These are phyloP conservation scores for Ovis canadensis DNA, from an alignment of 2,113 vertebrate species.

Conservation along the genomic window DNA sequence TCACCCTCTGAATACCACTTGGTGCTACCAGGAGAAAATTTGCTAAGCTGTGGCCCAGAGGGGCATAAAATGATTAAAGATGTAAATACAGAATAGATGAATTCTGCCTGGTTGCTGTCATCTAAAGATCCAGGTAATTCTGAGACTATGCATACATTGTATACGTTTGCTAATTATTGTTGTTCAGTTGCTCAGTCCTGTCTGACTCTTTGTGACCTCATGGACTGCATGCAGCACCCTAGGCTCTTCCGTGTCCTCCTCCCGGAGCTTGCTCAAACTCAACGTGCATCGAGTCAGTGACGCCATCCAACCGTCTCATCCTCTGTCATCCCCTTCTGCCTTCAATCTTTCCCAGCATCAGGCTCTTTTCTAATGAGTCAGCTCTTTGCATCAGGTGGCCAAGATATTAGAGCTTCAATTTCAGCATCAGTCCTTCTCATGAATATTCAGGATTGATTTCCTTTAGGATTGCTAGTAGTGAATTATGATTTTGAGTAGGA, in stretches of 20 bases:
- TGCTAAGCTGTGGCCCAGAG: not conserved
- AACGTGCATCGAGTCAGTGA: not conserved
- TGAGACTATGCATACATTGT: not conserved
- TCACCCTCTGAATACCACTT: not conserved
- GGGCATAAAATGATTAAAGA: not conserved
- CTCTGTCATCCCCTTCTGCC: not conserved
- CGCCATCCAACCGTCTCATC: not conserved
- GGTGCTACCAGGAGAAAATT: not conserved
- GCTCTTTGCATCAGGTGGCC: not conserved
- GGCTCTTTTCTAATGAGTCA: not conserved
- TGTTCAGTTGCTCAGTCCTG: not conserved
- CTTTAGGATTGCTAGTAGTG: not conserved
- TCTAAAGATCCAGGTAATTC: not conserved
- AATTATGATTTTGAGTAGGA: not conserved
- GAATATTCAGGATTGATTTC: not conserved
- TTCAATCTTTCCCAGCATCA: not conserved
- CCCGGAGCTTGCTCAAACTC: not conserved
- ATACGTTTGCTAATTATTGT: not conserved
- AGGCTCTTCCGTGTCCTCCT: not conserved
- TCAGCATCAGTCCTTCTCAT: not conserved
- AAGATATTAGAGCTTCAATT: not conserved
- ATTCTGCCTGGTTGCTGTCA: not conserved
- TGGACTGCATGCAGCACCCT: not conserved
- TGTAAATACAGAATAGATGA: not conserved
- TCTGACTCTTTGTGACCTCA: not conserved